Conservation (phyloP, 2,888 invertebrate species). For the Spodoptera exigua region DNA sequence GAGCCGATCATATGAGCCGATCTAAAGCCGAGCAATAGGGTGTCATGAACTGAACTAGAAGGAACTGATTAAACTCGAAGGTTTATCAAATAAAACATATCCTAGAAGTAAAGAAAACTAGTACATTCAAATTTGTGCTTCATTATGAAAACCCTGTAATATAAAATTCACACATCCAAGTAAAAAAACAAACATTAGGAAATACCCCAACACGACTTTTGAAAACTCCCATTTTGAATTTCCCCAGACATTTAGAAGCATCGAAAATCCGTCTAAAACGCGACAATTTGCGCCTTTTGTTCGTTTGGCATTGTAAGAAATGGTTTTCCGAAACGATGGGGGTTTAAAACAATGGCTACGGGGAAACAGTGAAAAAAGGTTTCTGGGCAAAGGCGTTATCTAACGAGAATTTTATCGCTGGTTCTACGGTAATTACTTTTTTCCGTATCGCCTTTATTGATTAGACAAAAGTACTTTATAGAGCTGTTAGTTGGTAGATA, state of each 20-base stretch:
- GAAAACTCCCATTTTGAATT: constrained; percentile 23
- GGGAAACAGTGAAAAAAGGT: constrained; percentile 25
- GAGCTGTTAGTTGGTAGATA: constrained; percentile 20
- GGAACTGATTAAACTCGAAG: too few species aligned
- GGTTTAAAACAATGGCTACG: constrained; percentile 50
- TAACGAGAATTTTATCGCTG: constrained; percentile 46
- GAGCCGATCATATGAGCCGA: too few species aligned
- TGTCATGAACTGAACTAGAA: too few species aligned
- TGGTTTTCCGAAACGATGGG: constrained; percentile 50
- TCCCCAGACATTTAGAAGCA: constrained; percentile 27
- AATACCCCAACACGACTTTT: constrained; percentile 11
- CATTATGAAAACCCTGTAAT: constrained; percentile 2
- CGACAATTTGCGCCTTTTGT: constrained; percentile 65
- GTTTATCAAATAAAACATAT: too few species aligned
- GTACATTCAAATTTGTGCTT: too few species aligned
- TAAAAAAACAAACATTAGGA: constrained; percentile 18
- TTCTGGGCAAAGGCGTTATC: constrained; percentile 37
- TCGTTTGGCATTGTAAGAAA: constrained; percentile 58
- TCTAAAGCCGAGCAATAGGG: too few species aligned
- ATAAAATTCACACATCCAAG: neutral
- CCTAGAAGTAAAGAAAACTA: too few species aligned
- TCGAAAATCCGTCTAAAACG: constrained; percentile 52
- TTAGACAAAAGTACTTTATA: constrained; percentile 45
- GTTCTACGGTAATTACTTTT: constrained; percentile 52
- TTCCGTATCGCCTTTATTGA: constrained; percentile 44